Base-by-base conservation (phyloP, 2,113 vertebrate species). In the Etia nguti region DNA sequence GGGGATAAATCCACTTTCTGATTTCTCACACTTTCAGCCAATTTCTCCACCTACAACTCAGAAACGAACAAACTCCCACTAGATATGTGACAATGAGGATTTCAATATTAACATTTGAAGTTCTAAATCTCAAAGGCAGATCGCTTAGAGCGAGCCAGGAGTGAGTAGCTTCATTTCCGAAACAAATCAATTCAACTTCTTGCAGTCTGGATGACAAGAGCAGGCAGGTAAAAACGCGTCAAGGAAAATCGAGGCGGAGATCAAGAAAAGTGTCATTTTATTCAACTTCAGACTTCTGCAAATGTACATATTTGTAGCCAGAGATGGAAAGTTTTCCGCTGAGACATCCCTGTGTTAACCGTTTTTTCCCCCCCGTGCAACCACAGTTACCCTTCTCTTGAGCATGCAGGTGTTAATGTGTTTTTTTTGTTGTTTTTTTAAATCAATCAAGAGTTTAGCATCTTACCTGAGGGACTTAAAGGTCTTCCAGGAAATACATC, bases 391-490 rank as follows among this genome's bases (percentile, higher is more conserved):
- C 26, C 62, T 79, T 29, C 13, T 11, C 16, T n/a, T 31, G 6
- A n/a, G 20, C 26, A 34, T n/a, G 26, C 43, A 52, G 46, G 18
- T 52, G 26, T 52, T 77, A 77, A 77, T 34, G 46, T 77, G 26
- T 77, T 65, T 38, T 20, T 13, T 65, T 36, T 3, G 18, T 12
- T 7, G 34, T 11, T 36, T 65, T 77, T 31, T 10, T n/a, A 8
- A 26, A 29, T 41, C 18, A 41, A 46, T 24, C 1, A 1, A 4
- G 50, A 16, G 36, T 62, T 68, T 1, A 1, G 43, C 31, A 18
- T 55, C 93, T 93, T 92, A 92, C 93, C 93, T 91, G 85, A 1
- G 10, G 11, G 55, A 2, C 24, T 41, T 11, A 3, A 4, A 6
- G 4, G 2, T 13, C 1, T 84, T 62, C 68, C 41, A 3, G 22